Percentiles rank a stretch among this genome's conserved stretches.
Conservation (phyloP, 1,140 invertebrate species). For the Cryptotermes secundus region DNA sequence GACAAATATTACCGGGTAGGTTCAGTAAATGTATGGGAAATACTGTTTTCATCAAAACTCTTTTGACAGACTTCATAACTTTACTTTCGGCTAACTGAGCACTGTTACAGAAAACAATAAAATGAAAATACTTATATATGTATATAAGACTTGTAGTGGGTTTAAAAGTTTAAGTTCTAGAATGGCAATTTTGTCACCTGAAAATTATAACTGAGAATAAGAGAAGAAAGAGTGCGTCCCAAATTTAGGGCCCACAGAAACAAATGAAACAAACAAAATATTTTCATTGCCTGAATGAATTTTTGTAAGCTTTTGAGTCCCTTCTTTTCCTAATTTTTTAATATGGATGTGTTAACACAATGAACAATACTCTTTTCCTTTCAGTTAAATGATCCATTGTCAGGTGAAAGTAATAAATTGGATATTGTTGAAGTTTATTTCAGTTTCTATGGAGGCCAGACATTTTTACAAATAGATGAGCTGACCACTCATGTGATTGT, state of each 20-base stretch:
- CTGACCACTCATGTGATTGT: conserved; percentile 31
- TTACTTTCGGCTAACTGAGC: no score
- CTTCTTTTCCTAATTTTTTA: background rate
- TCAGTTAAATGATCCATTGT: conserved; percentile 23
- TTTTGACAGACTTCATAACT: background rate
- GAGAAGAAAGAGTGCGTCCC: background rate
- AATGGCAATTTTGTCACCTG: background rate
- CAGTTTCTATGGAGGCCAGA: conserved; percentile 25
- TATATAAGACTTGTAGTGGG: no score
- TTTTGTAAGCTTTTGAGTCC: background rate
- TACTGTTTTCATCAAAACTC: background rate
- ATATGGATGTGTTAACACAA: background rate
- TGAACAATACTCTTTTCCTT: background rate
- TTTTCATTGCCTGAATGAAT: background rate
- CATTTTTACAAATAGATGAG: background rate
- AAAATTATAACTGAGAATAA: background rate
- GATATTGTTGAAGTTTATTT: conserved; percentile 24
- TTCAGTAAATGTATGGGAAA: background rate
- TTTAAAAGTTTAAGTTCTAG: no score
- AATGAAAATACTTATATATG: background rate
- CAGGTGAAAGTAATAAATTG: background rate
- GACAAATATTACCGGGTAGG: conserved; percentile 25
- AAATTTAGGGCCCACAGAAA: background rate
- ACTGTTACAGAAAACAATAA: no score
- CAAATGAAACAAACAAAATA: background rate